Conservation (phyloP, 2,113 vertebrate genomes). For the Nymphicus hollandicus region DNA sequence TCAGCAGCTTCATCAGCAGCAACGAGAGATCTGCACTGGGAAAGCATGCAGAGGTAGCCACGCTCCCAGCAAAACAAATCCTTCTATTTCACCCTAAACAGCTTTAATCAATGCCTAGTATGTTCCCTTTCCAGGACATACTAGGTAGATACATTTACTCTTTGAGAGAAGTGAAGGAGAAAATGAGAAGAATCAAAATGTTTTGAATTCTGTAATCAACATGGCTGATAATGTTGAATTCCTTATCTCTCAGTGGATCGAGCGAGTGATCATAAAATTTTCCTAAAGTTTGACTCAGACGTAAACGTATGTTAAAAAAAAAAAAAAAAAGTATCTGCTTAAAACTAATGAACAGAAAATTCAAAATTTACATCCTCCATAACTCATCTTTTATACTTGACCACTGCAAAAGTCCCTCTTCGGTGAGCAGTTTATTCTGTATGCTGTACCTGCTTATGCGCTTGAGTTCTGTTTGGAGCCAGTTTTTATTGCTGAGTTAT, state of each 20-base stretch:
- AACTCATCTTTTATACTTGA: background rate
- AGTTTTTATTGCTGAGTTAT: slow-evolving; percentile 15
- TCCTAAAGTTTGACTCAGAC: background rate
- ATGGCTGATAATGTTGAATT: background rate
- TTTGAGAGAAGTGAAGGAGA: background rate
- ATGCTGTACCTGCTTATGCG: background rate
- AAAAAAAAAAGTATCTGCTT: background rate
- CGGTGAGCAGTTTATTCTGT: background rate
- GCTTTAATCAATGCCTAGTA: slow-evolving; percentile 16
- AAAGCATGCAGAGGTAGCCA: background rate
- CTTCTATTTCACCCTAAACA: background rate
- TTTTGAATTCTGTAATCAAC: background rate
- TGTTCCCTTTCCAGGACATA: background rate
- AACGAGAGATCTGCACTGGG: background rate
- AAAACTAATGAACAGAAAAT: background rate
- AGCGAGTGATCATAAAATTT: background rate
- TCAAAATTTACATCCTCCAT: background rate
- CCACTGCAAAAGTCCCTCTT: background rate
- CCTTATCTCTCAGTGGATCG: background rate
- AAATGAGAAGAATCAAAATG: background rate
- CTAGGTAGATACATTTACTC: background rate
- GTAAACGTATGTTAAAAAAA: background rate
- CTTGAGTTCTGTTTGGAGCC: background rate
- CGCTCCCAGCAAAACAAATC: background rate
- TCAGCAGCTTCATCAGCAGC: background rate